These are phyloP conservation scores for Zhengitettix transpicula DNA, from an alignment of 2,888 invertebrate species.

Conservation along the genomic window DNA sequence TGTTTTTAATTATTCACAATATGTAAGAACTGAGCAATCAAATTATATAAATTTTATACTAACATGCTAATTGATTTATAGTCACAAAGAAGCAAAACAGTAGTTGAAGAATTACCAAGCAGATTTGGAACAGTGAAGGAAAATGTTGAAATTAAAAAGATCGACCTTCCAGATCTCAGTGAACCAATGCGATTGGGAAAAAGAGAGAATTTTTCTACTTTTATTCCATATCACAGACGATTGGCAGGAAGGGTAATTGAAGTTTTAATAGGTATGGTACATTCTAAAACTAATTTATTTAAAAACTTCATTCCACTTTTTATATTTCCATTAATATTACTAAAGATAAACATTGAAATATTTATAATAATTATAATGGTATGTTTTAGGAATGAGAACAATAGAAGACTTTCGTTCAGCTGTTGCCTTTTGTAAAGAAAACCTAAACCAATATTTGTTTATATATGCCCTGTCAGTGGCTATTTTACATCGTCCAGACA, in stretches of 20 bases:
- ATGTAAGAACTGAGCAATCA: too few relatives aligned
- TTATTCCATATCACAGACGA: constrained; percentile 49
- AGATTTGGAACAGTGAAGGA: constrained; percentile 9
- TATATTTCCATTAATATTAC: not conserved
- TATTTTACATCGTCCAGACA: constrained; percentile 53
- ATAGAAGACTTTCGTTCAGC: constrained; percentile 53
- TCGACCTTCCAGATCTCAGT: constrained; percentile 40
- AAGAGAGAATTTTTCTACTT: constrained; percentile 54
- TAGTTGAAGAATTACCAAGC: not conserved
- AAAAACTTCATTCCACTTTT: not conserved
- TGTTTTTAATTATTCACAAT: too few relatives aligned
- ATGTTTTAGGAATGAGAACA: constrained; percentile 41
- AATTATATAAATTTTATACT: too few relatives aligned
- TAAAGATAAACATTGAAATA: not conserved
- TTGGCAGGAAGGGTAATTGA: constrained; percentile 54
- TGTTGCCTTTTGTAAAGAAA: constrained; percentile 52
- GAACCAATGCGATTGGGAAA: constrained; percentile 42
- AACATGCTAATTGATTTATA: not conserved
- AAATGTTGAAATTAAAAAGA: constrained; percentile 21
- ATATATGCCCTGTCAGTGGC: constrained; percentile 64
- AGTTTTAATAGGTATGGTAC: constrained; percentile 41
- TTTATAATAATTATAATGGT: not conserved
- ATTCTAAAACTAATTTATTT: constrained; percentile 8
- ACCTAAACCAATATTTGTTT: constrained; percentile 63
- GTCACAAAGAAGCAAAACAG: not conserved